Evolutionary conservation across 1,140 invertebrate species (phyloP).

Genomic region (Bombus turneri): DNA sequence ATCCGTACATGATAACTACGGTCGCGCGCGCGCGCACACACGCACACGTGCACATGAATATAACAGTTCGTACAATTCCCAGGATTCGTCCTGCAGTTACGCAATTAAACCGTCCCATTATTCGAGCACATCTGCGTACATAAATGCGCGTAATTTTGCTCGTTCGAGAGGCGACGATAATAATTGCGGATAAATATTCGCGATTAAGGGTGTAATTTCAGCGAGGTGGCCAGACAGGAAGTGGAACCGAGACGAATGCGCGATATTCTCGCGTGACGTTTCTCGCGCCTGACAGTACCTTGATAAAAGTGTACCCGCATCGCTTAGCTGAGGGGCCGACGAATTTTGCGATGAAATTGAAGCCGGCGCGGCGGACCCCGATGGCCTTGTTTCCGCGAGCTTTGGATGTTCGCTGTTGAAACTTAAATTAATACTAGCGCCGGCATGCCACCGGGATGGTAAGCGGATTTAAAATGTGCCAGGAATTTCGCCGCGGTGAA

Average conservation of each 20-base stretch:
- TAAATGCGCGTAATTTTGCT: constrained; percentile 35
- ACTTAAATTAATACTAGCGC: constrained; percentile 29
- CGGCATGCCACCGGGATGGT: background rate
- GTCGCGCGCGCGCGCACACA: background rate
- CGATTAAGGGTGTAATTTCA: constrained; percentile 45
- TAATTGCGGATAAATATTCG: constrained; percentile 49
- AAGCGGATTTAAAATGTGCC: constrained; percentile 26
- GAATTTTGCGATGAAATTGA: background rate
- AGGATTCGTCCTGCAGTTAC: constrained; percentile 59
- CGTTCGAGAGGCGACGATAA: constrained; percentile 44
- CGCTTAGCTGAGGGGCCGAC: background rate
- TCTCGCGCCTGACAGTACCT: background rate
- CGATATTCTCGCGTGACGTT: constrained; percentile 27
- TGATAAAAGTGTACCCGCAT: background rate
- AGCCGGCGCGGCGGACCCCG: background rate
- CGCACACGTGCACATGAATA: background rate
- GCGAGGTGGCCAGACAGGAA: background rate
- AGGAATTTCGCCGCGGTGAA: background rate
- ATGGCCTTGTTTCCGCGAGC: background rate
- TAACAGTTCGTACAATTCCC: constrained; percentile 51
- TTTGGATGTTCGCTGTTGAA: constrained; percentile 15
- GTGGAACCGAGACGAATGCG: background rate
- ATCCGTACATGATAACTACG: background rate
- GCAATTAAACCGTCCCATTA: constrained; percentile 61
- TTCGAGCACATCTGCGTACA: constrained; percentile 35